Conservation (phyloP, 2,888 invertebrate species). For the Abrostola tripartita region DNA sequence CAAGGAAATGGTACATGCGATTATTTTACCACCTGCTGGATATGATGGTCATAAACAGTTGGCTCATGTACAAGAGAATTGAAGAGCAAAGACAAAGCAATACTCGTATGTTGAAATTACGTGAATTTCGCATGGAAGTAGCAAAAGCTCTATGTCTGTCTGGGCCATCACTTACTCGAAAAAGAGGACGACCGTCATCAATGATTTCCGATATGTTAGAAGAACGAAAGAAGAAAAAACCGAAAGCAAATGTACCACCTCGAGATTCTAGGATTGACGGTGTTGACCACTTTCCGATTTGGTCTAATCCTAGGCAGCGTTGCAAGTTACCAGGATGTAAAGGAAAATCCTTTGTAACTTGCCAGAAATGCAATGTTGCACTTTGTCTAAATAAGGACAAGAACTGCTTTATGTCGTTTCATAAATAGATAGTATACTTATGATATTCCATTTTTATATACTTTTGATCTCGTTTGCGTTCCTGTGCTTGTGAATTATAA, state of each 20-base stretch:
- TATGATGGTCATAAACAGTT: constrained; percentile 16
- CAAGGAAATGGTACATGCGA: constrained; percentile 12
- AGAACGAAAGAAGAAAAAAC: neutral
- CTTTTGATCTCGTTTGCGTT: too few relatives aligned
- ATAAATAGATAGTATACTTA: too few relatives aligned
- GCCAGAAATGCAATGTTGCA: constrained; percentile 3
- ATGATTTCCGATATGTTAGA: neutral
- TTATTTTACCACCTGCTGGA: constrained; percentile 11
- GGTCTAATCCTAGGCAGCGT: constrained; percentile 2
- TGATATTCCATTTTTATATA: too few relatives aligned
- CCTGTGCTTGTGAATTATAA: constrained; percentile 5
- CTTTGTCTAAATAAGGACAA: too few relatives aligned
- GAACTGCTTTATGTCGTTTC: too few relatives aligned
- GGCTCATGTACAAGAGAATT: constrained; percentile 27
- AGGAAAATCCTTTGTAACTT: constrained; percentile 4
- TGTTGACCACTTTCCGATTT: constrained; percentile 9
- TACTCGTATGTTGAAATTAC: constrained; percentile 3
- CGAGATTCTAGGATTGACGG: constrained; percentile 1
- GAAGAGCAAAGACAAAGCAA: constrained; percentile 13
- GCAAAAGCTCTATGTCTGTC: constrained; percentile 11
- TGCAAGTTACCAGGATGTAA: constrained; percentile 5
- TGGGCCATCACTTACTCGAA: constrained; percentile 10
- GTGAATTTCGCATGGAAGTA: constrained; percentile 14
- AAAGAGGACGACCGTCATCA: constrained; percentile 15
- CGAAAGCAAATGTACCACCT: constrained; percentile 6